Percentiles rank a stretch among this genome's conserved stretches.
Conservation (phyloP, 2,888 invertebrate species). For the Lasioglossum villosulum region DNA sequence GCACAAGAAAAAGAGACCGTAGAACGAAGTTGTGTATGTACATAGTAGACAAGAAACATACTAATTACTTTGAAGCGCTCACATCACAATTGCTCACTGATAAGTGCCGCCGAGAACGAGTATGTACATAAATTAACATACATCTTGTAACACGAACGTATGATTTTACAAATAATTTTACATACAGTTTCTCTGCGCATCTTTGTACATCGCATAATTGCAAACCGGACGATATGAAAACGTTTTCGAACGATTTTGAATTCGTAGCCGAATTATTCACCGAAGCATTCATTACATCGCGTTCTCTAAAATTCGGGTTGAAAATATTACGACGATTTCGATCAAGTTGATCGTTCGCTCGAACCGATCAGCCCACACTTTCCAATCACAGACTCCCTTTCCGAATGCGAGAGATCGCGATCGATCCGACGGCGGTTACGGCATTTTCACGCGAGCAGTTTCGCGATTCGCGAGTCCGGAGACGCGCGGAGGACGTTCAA, state of each 20-base stretch:
- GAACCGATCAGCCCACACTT: neutral
- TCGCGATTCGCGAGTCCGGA: neutral
- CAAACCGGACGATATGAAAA: neutral
- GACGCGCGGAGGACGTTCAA: slow-evolving; percentile 14
- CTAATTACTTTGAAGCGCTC: neutral
- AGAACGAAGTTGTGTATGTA: too few relatives aligned
- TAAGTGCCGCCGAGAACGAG: too few relatives aligned
- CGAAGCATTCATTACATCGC: too few relatives aligned
- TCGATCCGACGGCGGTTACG: neutral
- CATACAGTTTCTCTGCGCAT: too few relatives aligned
- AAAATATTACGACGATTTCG: neutral
- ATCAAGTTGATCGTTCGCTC: neutral
- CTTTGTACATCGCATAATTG: too few relatives aligned
- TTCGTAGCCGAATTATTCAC: too few relatives aligned
- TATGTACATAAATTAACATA: neutral
- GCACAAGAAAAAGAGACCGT: too few relatives aligned
- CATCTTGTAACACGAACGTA: neutral
- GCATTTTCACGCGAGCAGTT: neutral
- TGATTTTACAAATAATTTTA: too few relatives aligned
- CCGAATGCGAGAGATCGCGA: neutral
- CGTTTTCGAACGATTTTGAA: neutral
- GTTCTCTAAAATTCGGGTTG: neutral
- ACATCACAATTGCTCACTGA: too few relatives aligned
- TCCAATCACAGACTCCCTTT: neutral
- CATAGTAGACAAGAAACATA: too few relatives aligned